Base-by-base conservation (phyloP, 1,140 invertebrate genomes). In the Drosophila suzukii region DNA sequence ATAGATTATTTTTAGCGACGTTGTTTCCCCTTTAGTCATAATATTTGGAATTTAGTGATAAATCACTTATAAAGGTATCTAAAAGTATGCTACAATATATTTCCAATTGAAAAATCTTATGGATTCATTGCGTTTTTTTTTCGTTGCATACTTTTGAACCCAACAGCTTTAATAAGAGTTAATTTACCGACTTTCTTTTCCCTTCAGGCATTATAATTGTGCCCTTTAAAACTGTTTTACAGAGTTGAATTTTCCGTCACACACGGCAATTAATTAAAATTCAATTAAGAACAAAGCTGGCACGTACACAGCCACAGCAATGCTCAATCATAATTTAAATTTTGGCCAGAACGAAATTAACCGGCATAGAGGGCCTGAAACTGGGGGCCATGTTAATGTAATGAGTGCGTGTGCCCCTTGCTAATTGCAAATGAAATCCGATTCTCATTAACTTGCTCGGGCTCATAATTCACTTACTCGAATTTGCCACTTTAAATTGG, bases 271-370 rank as follows among this genome's bases (percentile, higher is more conserved):
- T 70, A 77, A 81, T 84, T 85, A 74, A 59, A 85, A 81, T 78
- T 78, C 50, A 81, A 75, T 85, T 81, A 78, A 58, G 53, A 57
- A 76, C 49, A 47, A 44, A 57, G 44, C 44, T 50, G 59, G 41
- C 58, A 78, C 75, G 80, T 75, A 43, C 67, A 41, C 20, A 39
- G 49, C 46, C 38, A 36, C 57, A 30, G 54, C 17, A 24, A 39
- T 63, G 65, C 60, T 73, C 75, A 83, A 79, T 72, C 76, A 73
- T 74, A 66, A 81, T 85, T 78, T 70, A 54, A 63, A 85, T 78
- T 73, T 70, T 32, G 20, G 39, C 53, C 49, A 59, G 60, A 65
- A 79, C 59, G 73, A 65, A 71, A 74, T 74, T 74, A 75, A 34
- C 55, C 38, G 15, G 15, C 41, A 63, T 51, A 32, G 38, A 50